These are phyloP conservation scores for Prunella himalayana DNA, from an alignment of 2,113 vertebrate species.

Conservation along the genomic window DNA sequence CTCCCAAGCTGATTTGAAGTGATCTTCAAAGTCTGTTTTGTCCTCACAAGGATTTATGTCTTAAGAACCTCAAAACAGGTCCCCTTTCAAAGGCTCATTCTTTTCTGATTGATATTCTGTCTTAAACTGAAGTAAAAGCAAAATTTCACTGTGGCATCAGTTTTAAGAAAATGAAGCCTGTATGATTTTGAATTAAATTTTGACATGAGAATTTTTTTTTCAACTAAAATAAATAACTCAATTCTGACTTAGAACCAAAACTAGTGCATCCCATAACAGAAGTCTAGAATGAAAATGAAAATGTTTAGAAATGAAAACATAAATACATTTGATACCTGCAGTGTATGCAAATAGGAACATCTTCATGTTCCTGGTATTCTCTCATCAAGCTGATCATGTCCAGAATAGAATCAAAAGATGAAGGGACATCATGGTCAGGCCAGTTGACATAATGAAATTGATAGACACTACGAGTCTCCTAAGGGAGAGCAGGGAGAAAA, in stretches of 20 bases:
- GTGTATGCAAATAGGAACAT: conserved; percentile 94
- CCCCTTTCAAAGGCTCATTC: background rate
- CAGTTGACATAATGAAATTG: conserved; percentile 99
- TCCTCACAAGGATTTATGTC: background rate
- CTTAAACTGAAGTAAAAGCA: background rate
- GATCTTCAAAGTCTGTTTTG: background rate
- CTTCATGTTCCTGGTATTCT: conserved; percentile 92
- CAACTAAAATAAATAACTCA: background rate
- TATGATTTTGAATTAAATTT: background rate
- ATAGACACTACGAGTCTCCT: conserved; percentile 90
- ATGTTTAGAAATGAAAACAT: background rate
- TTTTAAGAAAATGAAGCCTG: background rate
- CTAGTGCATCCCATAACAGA: background rate
- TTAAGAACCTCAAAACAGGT: background rate
- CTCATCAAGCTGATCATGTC: conserved; percentile 98
- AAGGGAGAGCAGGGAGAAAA: background rate
- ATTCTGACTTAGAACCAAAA: background rate
- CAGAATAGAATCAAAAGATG: conserved; percentile 96
- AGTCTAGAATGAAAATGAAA: background rate
- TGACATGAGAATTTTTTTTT: background rate
- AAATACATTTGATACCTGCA: conserved; percentile 82
- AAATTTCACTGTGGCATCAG: background rate
- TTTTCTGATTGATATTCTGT: background rate
- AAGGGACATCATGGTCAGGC: conserved; percentile 98
- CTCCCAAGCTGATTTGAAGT: background rate